Evolutionary conservation across 1,140 invertebrate species (phyloP), one percentile per base, ranked within the genome.

Genomic region (Anadara kagoshimensis): DNA sequence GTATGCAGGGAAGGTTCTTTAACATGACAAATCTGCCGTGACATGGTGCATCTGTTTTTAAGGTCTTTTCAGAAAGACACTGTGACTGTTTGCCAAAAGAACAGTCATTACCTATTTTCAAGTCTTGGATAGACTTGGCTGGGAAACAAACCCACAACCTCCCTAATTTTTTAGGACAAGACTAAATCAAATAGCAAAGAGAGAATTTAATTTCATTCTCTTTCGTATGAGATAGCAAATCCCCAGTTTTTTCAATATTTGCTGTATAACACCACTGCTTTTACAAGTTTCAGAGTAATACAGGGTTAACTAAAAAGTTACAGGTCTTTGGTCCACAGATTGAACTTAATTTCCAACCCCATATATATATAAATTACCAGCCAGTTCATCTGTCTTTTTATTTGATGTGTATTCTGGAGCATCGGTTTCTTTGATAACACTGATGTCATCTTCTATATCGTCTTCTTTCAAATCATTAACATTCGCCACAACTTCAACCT

Each of bases 331-430:
- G 18, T 59, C 57, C 11, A 1, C 24, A 11, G 22, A 22, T 14
- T 20, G 26, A 24, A 53, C 24, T 36, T 18, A 26, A 29, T 16
- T 26, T 54, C 47, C 36, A 2, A 16, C 18, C n/a, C 24, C 5
- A 49, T n/a, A 59, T 49, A 61, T n/a, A n/a, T n/a, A n/a, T n/a
- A 14, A 49, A 24, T 20, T 59, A 84, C 82, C 82, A 69, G 74
- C 20, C 11, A 75, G 68, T 73, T 82, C 80, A 77, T 84, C 82
- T 51, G 80, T 84, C 67, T 84, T 84, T 65, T 84, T 84, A 57
- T 81, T 73, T 5, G 74, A 73, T 20, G 53, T 47, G 51, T 70
- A 75, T 26, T 78, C 69, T 22, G 70, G 57, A 49, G 73, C 59
- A 12, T 79, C 79, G 59, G 62, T 67, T 63, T 83, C 80, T 53